Evolutionary conservation across 2,888 invertebrate genomes (phyloP).

Genomic region (Melinopterus prodromus): DNA sequence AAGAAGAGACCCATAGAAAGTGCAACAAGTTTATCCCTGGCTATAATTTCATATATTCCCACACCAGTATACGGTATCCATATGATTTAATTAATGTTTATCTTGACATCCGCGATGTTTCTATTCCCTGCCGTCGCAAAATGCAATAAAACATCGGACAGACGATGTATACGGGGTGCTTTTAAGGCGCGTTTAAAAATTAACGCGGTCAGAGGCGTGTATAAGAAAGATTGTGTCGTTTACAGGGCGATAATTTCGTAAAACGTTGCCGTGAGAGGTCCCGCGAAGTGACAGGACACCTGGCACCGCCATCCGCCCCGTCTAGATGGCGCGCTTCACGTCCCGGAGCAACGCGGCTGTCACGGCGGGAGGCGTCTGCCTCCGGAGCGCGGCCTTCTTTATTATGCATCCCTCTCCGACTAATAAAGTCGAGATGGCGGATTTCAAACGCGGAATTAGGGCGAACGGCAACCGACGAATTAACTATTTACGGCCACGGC

Average conservation of each 20-base stretch:
- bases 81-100: too few species aligned
- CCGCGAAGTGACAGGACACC: constrained; percentile 45
- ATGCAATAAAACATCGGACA: too few species aligned
- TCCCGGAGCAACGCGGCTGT: constrained; percentile 27
- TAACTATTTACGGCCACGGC: constrained; percentile 11
- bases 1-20: too few species aligned
- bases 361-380: constrained; percentile 27
- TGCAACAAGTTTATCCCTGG: too few species aligned
- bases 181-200: constrained; percentile 26
- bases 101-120: too few species aligned
- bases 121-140: too few species aligned
- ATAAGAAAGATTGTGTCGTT: constrained; percentile 45
- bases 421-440: constrained; percentile 45
- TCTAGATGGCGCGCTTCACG: constrained; percentile 21
- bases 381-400: constrained; percentile 39
- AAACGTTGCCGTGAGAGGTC: constrained; percentile 39
- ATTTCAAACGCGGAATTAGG: constrained; percentile 47
- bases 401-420: constrained; percentile 45
- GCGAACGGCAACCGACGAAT: constrained; percentile 37
- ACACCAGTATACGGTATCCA: too few species aligned
- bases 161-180: neutral
- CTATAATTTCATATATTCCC: too few species aligned
- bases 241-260: constrained; percentile 42
- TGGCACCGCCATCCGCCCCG: constrained; percentile 42
- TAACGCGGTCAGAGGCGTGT: constrained; percentile 14